These are phyloP conservation scores for Mycetomoellerius zeteki DNA, from an alignment of 1,140 invertebrate species.

Conservation along the genomic window DNA sequence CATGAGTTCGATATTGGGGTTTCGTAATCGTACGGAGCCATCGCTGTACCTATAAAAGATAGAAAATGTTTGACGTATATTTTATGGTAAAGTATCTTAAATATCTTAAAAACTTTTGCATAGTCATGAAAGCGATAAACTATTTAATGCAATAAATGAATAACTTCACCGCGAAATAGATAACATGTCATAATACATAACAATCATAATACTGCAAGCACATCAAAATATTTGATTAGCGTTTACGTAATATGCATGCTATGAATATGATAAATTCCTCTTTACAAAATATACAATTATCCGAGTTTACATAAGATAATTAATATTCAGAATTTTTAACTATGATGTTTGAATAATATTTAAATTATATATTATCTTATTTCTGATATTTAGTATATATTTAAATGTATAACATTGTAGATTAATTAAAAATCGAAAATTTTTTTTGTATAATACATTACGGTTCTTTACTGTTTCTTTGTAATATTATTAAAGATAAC, in stretches of 20 bases:
- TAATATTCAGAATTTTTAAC: not conserved
- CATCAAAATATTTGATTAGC: slow-evolving; percentile 12
- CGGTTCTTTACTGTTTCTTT: not conserved
- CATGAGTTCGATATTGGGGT: slow-evolving; percentile 96
- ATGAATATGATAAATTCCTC: not conserved
- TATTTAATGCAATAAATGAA: not conserved
- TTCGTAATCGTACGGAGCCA: slow-evolving; percentile 93
- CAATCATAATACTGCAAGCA: not conserved
- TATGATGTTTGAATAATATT: not conserved
- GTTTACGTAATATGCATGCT: not conserved
- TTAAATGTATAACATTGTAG: not conserved
- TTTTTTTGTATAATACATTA: not conserved
- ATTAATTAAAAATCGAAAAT: not conserved
- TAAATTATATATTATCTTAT: not conserved
- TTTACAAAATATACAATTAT: not conserved
- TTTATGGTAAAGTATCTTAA: not conserved
- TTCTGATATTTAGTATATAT: not conserved
- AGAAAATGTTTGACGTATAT: not conserved
- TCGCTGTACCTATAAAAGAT: slow-evolving; percentile 90
- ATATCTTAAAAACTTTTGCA: not conserved
- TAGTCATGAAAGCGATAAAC: not conserved
- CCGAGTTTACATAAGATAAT: not conserved
- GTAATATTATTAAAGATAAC: not conserved
- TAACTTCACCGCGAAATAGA: not conserved
- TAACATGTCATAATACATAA: too few relatives aligned